Evolutionary conservation across 2,113 vertebrate species (phyloP).

Genomic region (Strix uralensis): DNA sequence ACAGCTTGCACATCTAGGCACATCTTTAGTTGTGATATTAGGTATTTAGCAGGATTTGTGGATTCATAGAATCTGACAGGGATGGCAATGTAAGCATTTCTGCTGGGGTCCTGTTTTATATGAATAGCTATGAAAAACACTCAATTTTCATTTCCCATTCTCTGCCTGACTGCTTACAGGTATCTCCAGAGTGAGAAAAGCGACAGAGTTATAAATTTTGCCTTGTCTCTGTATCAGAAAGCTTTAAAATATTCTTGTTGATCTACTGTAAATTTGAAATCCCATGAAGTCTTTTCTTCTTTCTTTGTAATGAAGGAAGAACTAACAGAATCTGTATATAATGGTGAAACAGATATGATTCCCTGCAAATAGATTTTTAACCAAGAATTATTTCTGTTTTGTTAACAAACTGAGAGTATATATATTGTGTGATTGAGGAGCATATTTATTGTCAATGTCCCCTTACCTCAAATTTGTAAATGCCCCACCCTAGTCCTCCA

Average conservation of each 20-base stretch:
- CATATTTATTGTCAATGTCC: not conserved
- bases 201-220: not conserved
- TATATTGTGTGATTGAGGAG: not conserved
- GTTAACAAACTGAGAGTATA: not conserved
- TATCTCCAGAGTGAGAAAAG: not conserved
- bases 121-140: not conserved
- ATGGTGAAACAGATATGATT: not conserved
- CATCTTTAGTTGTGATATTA: not conserved
- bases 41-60: constrained; percentile 32
- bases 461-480: not conserved
- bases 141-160: not conserved
- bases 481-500: not conserved
- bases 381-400: not conserved
- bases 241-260: not conserved
- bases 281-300: not conserved
- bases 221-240: not conserved
- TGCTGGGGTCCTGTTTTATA: not conserved
- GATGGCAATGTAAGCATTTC: not conserved
- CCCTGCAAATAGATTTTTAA: not conserved
- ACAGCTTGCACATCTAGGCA: not conserved
- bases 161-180: not conserved
- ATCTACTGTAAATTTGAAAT: not conserved
- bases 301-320: not conserved
- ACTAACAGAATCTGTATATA: not conserved
- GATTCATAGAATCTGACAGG: constrained; percentile 7